Evolutionary conservation across 2,113 vertebrate genomes (phyloP).

Genomic region (Mesitornis unicolor): DNA sequence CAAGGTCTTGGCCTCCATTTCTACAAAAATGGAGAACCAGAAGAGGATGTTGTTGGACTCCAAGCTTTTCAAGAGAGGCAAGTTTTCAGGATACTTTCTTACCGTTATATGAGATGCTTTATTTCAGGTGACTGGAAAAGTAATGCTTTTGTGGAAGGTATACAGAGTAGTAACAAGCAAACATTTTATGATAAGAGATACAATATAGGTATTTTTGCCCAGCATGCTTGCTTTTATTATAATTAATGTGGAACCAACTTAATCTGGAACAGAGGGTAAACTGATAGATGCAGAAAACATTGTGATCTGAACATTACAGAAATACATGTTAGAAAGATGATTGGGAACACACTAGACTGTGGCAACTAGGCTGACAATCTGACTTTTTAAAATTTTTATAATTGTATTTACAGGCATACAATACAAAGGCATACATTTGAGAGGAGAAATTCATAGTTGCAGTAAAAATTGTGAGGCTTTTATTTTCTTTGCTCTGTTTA

Average conservation of each 20-base stretch:
- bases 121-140: neutral
- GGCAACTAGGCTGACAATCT: neutral
- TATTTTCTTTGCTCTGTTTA: neutral
- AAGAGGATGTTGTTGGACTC: slow-evolving; percentile 87
- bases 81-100: neutral
- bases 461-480: neutral
- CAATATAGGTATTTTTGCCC: neutral
- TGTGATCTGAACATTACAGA: neutral
- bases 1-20: slow-evolving; percentile 95
- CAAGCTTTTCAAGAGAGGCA: slow-evolving; percentile 94
- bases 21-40: slow-evolving; percentile 97
- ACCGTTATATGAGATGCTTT: neutral
- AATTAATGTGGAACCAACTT: neutral
- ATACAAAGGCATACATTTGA: neutral
- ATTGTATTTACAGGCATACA: neutral
- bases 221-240: neutral
- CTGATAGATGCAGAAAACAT: neutral
- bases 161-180: neutral
- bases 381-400: neutral
- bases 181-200: neutral
- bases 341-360: neutral
- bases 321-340: neutral
- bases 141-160: neutral
- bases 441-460: neutral
- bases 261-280: neutral